Evolutionary conservation across 53 echinoderm and acorn worm genomes (phyloP).

Genomic region (Luidia sarsii): DNA sequence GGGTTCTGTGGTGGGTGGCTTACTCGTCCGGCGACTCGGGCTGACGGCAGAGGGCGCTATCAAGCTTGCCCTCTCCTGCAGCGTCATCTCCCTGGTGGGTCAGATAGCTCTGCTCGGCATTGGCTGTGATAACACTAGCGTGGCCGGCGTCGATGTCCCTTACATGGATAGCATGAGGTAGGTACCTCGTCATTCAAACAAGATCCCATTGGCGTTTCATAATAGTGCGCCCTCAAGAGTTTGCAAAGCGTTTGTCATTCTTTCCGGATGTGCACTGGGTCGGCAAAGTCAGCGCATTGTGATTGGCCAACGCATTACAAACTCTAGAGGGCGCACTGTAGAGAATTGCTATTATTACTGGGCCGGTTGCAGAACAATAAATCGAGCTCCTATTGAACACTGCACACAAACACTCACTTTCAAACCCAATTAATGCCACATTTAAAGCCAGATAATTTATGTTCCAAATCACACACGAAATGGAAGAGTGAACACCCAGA

Average conservation of each 20-base stretch:
- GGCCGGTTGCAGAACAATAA: too few relatives aligned
- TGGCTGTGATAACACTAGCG: conserved; percentile 32
- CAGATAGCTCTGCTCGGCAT: conserved; percentile 38
- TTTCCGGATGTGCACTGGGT: not conserved
- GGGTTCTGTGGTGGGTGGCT: conserved; percentile 34
- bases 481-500: too few relatives aligned
- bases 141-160: conserved; percentile 45
- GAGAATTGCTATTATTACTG: too few relatives aligned
- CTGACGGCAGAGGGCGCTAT: conserved; percentile 47
- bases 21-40: conserved; percentile 32
- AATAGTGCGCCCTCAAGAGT: not conserved
- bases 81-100: conserved; percentile 30
- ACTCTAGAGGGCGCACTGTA: too few relatives aligned
- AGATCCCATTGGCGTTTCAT: too few relatives aligned
- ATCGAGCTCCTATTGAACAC: too few relatives aligned
- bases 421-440: too few relatives aligned
- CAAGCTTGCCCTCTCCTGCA: conserved; percentile 36
- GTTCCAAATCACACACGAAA: too few relatives aligned
- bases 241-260: not conserved
- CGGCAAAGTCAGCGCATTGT: too few relatives aligned
- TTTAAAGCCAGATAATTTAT: too few relatives aligned
- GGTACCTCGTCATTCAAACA: not conserved
- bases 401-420: too few relatives aligned
- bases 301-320: too few relatives aligned
- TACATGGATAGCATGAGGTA: conserved; percentile 12